phyloP scores from a whole-genome alignment of 2,888 invertebrate genomes.

The Hyposoter dolosus region DNA sequence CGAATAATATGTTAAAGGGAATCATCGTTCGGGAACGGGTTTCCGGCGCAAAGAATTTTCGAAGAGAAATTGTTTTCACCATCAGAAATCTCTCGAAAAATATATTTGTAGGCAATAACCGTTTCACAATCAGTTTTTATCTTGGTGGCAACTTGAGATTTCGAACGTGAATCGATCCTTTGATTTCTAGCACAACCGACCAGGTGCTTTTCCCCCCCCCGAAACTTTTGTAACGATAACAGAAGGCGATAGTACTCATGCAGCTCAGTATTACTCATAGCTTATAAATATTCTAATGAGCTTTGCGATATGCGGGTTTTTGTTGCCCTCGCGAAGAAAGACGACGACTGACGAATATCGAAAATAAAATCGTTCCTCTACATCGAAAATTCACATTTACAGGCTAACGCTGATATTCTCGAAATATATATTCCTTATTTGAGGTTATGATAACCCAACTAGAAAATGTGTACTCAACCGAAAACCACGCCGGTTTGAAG shows the following conservation, averaged over 20 bases:
- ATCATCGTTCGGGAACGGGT: neutral
- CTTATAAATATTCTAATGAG: slow-evolving; percentile 49
- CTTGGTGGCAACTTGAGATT: neutral
- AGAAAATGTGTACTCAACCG: neutral
- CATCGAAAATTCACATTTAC: neutral
- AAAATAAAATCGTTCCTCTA: slow-evolving; percentile 7
- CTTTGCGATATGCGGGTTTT: slow-evolving; percentile 58
- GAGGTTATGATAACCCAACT: neutral
- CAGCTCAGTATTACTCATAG: slow-evolving; percentile 12
- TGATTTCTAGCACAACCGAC: slow-evolving; percentile 18
- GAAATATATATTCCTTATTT: neutral
- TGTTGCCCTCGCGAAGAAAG: neutral
- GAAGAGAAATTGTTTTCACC: neutral
- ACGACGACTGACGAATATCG: slow-evolving; percentile 8
- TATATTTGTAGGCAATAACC: neutral
- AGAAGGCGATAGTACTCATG: slow-evolving; percentile 25
- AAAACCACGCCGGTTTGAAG: no score
- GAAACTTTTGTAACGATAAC: slow-evolving; percentile 39
- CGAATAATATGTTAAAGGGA: neutral
- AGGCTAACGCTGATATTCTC: neutral
- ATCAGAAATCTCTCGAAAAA: neutral
- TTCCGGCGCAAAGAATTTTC: neutral
- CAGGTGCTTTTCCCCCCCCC: slow-evolving; percentile 31
- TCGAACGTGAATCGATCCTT: slow-evolving; percentile 17
- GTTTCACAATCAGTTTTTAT: neutral